Evolutionary conservation across 2,113 vertebrate genomes (phyloP), one percentile per base, ranked within the genome.

Genomic region (Sterrhoptilus dennistouni): DNA sequence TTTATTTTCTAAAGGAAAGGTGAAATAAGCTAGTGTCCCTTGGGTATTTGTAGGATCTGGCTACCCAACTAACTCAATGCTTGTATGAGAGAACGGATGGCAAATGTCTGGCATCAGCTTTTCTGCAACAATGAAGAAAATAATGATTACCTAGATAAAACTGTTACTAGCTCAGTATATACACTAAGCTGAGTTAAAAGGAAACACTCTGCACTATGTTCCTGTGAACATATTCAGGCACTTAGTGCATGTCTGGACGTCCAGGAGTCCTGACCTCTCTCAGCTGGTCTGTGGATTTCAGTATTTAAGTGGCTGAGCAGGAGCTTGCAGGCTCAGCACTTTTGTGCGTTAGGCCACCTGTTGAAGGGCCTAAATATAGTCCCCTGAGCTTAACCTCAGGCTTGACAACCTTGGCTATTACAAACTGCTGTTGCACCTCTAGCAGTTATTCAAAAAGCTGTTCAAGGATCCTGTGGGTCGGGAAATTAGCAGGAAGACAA

Each of bases 351-450:
- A 77, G 71, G 60, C 95, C 95, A 96, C 96, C 95, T 96, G 95
- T 36, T 91, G 87, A 86, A 88, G 79, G 68, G 36, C 33, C 95
- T 96, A 97, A 96, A 96, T 96, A 96, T 96, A 96, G 95, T 36
- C 42, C 56, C 68, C 40, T 1, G 6, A 92, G 85, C 75, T 95
- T 96, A 94, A 94, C 64, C 60, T 92, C 56, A 64, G 35, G 24
- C 71, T 87, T 75, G 79, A 80, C 50, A 80, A 53, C 90, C 60
- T 74, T 36, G 28, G 20, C 42, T 66, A 31, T 57, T 83, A 40
- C 50, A 54, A 88, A 90, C 50, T 24, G 38, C 47, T 63, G 6
- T 17, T 83, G 68, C 54, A 65, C 11, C 44, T 60, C 61, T 70
- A 76, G 61, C 80, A 74, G 74, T 49, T 74, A 54, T 40, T 77